Conservation (phyloP, 2,113 vertebrate genomes). For the Myrmecobius fasciatus region DNA sequence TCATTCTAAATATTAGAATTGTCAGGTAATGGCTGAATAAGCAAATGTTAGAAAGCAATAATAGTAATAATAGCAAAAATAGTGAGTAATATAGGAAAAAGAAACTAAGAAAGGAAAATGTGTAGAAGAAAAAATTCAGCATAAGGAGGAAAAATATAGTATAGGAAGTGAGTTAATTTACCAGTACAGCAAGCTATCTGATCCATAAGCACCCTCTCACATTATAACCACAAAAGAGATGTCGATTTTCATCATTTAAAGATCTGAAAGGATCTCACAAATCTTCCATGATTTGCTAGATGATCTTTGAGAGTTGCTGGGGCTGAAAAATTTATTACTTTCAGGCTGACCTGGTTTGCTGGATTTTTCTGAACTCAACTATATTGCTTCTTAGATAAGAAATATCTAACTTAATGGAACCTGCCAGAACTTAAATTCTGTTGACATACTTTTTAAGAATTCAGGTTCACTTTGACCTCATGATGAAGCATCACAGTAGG, state of each 20-base stretch:
- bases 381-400: not conserved
- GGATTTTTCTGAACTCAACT: not conserved
- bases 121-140: not conserved
- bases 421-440: not conserved
- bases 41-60: not conserved
- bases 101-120: not conserved
- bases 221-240: conserved; percentile 25
- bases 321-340: not conserved
- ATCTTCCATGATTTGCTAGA: not conserved
- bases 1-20: not conserved
- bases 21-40: not conserved
- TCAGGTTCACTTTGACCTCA: not conserved
- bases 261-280: not conserved
- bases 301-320: not conserved
- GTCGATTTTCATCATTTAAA: conserved; percentile 15
- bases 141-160: conserved; percentile 5
- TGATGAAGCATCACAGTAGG: not conserved
- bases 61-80: not conserved
- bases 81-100: not conserved
- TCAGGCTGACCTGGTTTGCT: not conserved
- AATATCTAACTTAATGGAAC: not conserved
- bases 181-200: conserved; percentile 10
- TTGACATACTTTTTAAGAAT: not conserved
- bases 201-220: not conserved
- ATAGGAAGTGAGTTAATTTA: conserved; percentile 19